These are phyloP conservation scores for Heliconius congener DNA, from an alignment of 1,140 invertebrate species.

Conservation along the genomic window DNA sequence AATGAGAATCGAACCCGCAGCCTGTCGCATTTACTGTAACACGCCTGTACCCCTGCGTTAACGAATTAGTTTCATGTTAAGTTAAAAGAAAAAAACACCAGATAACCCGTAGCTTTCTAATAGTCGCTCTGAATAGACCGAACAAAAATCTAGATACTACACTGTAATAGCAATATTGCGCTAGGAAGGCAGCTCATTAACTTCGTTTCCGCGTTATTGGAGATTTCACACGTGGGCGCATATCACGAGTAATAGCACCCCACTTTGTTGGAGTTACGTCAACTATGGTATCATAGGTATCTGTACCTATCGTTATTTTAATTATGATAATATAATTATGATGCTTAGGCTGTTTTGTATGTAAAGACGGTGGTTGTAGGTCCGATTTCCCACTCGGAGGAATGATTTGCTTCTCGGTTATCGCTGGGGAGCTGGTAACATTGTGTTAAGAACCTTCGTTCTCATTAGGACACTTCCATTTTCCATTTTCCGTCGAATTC, in stretches of 20 bases:
- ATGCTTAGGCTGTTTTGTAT: background rate
- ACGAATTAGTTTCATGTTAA: too few species aligned
- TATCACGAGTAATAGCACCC: constrained; percentile 10
- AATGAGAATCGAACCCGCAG: too few species aligned
- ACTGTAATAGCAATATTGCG: background rate
- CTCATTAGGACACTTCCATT: too few species aligned
- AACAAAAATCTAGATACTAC: background rate
- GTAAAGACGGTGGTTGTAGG: background rate
- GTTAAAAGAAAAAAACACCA: too few species aligned
- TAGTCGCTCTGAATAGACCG: background rate
- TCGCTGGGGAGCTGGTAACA: too few species aligned
- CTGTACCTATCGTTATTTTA: background rate
- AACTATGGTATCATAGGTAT: background rate
- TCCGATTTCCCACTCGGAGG: background rate
- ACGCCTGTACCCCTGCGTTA: too few species aligned
- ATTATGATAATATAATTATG: background rate
- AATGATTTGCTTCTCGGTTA: too few species aligned
- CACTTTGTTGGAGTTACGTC: constrained; percentile 16
- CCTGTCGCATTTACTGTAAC: too few species aligned
- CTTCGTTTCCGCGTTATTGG: constrained; percentile 30
- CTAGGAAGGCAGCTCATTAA: constrained; percentile 27
- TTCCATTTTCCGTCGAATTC: too few species aligned
- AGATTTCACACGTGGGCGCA: constrained; percentile 29
- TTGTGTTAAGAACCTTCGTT: too few species aligned
- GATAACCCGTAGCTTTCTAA: background rate